A percentile compares a stretch with the other conserved stretches of the same genome.
These are phyloP conservation scores for Pammene fasciana DNA, from an alignment of 2,888 invertebrate species.

Conservation along the genomic window DNA sequence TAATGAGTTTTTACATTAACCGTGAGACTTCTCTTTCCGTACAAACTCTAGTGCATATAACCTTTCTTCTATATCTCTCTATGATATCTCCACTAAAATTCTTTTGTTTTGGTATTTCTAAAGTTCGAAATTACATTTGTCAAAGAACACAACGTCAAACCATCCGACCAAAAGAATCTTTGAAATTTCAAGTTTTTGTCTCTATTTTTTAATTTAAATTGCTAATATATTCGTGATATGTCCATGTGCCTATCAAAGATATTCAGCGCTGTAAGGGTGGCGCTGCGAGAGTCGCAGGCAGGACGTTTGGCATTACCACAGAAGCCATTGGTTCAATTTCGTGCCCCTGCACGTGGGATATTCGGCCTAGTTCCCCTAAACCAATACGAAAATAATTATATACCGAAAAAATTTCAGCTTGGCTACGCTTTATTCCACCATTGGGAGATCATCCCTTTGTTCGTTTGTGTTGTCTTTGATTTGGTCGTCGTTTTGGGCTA, in stretches of 20 bases:
- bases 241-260: constrained; percentile 19
- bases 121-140: too few species aligned
- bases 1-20: too few species aligned
- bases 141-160: too few species aligned
- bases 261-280: constrained; percentile 25
- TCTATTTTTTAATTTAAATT: neutral
- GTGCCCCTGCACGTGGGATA: constrained; percentile 14
- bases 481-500: constrained; percentile 47
- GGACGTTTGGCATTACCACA: constrained; percentile 16
- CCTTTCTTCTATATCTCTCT: too few species aligned
- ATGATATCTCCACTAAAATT: too few species aligned
- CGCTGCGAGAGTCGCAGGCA: neutral
- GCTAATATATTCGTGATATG: neutral
- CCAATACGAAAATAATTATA: constrained; percentile 65
- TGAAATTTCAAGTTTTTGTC: neutral
- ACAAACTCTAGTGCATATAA: too few species aligned
- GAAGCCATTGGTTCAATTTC: constrained; percentile 23
- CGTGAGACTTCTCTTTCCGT: too few species aligned
- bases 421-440: constrained; percentile 56
- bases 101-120: too few species aligned
- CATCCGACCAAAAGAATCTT: too few species aligned
- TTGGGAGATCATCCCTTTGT: constrained; percentile 71
- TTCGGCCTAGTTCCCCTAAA: constrained; percentile 55
- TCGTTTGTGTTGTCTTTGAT: constrained; percentile 52
- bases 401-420: constrained; percentile 55